These are phyloP conservation scores for Drosophila willistoni DNA, from an alignment of 1,140 invertebrate genomes.

Conservation along the genomic window DNA sequence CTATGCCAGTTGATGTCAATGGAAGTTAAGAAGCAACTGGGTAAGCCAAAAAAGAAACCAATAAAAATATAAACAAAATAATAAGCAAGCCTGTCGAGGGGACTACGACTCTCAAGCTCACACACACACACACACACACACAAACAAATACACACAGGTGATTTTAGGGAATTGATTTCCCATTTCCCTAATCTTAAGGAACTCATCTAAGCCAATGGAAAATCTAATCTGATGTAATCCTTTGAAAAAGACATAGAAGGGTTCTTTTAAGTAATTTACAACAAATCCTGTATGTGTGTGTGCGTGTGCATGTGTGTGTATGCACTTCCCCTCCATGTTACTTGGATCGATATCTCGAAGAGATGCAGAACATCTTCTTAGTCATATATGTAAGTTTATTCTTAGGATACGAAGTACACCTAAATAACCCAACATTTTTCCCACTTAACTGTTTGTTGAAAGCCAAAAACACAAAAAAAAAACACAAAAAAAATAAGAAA, in stretches of 20 bases:
- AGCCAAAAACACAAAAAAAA: conserved; percentile 42
- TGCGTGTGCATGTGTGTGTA: too few species aligned
- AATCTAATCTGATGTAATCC: too few species aligned
- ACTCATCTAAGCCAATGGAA: too few species aligned
- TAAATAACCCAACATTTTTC: conserved; percentile 44
- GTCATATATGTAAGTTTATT: conserved; percentile 19
- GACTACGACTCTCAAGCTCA: too few species aligned
- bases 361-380: conserved; percentile 20
- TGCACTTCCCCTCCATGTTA: too few species aligned
- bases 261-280: too few species aligned
- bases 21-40: conserved; percentile 68
- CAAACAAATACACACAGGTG: background rate
- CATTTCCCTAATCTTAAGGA: background rate
- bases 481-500: conserved; percentile 22
- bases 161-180: conserved; percentile 11
- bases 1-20: conserved; percentile 66
- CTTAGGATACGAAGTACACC: conserved; percentile 23
- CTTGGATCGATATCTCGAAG: conserved; percentile 26
- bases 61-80: background rate
- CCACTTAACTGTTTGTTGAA: conserved; percentile 75
- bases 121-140: background rate
- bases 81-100: background rate
- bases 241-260: too few species aligned
- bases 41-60: conserved; percentile 24
- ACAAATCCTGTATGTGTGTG: too few species aligned